phyloP scores from a whole-genome alignment of 1,140 invertebrate species.

The Sycophaga agraensis region DNA sequence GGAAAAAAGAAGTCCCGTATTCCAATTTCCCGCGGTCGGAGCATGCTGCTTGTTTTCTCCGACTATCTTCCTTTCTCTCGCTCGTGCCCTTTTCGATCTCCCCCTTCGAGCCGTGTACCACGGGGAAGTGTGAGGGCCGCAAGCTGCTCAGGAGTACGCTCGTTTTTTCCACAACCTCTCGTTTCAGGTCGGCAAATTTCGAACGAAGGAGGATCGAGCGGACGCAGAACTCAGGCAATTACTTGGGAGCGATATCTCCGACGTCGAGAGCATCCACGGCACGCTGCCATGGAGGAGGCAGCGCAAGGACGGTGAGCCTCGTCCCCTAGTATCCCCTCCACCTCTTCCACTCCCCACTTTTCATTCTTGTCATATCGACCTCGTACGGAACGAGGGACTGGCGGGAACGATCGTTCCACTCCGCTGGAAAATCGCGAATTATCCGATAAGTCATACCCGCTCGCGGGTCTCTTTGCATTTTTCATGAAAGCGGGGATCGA shows the following conservation, averaged over 20 bases:
- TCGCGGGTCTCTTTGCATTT: background rate
- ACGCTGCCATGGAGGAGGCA: slow-evolving; percentile 71
- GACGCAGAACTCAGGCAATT: slow-evolving; percentile 77
- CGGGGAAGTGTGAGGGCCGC: too few species aligned
- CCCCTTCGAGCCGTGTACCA: background rate
- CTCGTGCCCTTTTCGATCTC: slow-evolving; percentile 1
- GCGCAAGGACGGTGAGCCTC: slow-evolving; percentile 58
- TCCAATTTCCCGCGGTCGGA: background rate
- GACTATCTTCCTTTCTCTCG: background rate
- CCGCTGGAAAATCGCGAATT: background rate
- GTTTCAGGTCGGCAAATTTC: slow-evolving; percentile 71
- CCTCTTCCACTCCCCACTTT: background rate
- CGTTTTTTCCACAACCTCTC: slow-evolving; percentile 27
- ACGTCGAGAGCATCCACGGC: slow-evolving; percentile 67
- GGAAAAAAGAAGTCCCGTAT: too few species aligned
- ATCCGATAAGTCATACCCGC: background rate
- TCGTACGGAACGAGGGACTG: slow-evolving; percentile 4
- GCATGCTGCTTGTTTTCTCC: background rate
- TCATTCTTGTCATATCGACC: slow-evolving; percentile 7
- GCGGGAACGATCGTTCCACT: too few species aligned
- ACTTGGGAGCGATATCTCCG: slow-evolving; percentile 67
- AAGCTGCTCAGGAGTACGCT: background rate
- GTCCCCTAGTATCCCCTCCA: too few species aligned
- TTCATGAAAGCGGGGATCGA: too few species aligned
- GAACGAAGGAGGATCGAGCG: slow-evolving; percentile 75